phyloP scores from a whole-genome alignment of 1,140 invertebrate genomes.

The Cyclargus thomasi region DNA sequence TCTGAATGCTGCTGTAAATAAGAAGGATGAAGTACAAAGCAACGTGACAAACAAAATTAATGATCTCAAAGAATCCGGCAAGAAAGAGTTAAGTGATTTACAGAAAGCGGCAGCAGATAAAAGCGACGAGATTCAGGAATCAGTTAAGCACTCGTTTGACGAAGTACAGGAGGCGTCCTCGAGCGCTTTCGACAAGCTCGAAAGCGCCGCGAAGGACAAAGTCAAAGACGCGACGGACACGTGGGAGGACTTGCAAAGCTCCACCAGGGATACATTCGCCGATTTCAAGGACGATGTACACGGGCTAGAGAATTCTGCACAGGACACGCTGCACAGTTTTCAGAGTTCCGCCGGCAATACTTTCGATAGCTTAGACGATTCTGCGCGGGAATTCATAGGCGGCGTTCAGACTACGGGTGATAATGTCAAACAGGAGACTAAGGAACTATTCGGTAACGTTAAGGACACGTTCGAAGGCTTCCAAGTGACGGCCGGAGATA shows the following conservation, averaged over 20 bases:
- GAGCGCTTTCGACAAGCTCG: conserved; percentile 60
- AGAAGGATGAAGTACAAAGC: conserved; percentile 44
- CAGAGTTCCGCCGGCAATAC: conserved; percentile 67
- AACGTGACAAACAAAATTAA: conserved; percentile 38
- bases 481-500: conserved; percentile 61
- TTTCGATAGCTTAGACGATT: conserved; percentile 65
- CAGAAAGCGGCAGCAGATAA: conserved; percentile 40
- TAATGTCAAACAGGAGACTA: conserved; percentile 38
- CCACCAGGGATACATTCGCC: conserved; percentile 57
- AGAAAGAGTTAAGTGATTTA: conserved; percentile 38
- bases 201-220: conserved; percentile 63
- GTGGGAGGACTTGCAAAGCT: conserved; percentile 61
- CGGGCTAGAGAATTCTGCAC: conserved; percentile 53
- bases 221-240: conserved; percentile 45
- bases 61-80: conserved; percentile 39
- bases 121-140: conserved; percentile 42
- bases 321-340: conserved; percentile 63
- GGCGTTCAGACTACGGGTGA: conserved; percentile 37
- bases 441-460: conserved; percentile 50
- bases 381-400: conserved; percentile 43
- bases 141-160: conserved; percentile 50
- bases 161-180: conserved; percentile 59
- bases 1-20: conserved; percentile 47
- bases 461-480: conserved; percentile 61
- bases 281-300: conserved; percentile 54